Percentiles rank a stretch among this genome's conserved stretches.
These are phyloP conservation scores for Amphipoea lucens DNA, from an alignment of 2,888 invertebrate genomes.

Conservation along the genomic window DNA sequence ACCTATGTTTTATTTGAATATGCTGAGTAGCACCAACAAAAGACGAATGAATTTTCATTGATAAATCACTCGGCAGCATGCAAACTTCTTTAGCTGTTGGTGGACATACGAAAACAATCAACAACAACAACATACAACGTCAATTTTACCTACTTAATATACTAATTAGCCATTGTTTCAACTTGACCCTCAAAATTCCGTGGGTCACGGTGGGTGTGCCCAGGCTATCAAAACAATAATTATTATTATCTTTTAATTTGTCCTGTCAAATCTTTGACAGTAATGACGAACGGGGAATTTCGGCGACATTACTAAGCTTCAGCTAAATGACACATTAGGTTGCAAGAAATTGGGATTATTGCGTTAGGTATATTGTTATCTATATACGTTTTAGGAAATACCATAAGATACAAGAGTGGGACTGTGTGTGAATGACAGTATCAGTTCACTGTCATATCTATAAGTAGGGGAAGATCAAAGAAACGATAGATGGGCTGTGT, in stretches of 20 bases:
- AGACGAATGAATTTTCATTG: background rate
- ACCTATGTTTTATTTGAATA: background rate
- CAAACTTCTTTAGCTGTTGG: background rate
- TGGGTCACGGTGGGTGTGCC: constrained; percentile 1
- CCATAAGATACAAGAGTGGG: background rate
- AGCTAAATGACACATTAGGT: background rate
- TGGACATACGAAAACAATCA: background rate
- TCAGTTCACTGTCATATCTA: background rate
- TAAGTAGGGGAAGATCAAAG: too few relatives aligned
- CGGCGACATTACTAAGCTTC: background rate
- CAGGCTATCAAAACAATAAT: background rate
- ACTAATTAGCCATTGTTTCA: constrained; percentile 19
- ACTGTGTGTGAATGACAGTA: background rate
- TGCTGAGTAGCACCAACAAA: background rate
- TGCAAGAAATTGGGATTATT: background rate
- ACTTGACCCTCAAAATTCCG: background rate
- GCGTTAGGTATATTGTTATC: background rate
- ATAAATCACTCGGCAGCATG: background rate
- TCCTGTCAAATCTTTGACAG: constrained; percentile 10
- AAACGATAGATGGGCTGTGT: background rate
- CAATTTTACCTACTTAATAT: background rate
- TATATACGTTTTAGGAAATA: constrained; percentile 19
- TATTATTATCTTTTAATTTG: background rate
- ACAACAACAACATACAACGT: background rate
- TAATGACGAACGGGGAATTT: background rate